These are phyloP conservation scores for Ophioninae sp. DNA, from an alignment of 2,888 invertebrate genomes.

Conservation along the genomic window DNA sequence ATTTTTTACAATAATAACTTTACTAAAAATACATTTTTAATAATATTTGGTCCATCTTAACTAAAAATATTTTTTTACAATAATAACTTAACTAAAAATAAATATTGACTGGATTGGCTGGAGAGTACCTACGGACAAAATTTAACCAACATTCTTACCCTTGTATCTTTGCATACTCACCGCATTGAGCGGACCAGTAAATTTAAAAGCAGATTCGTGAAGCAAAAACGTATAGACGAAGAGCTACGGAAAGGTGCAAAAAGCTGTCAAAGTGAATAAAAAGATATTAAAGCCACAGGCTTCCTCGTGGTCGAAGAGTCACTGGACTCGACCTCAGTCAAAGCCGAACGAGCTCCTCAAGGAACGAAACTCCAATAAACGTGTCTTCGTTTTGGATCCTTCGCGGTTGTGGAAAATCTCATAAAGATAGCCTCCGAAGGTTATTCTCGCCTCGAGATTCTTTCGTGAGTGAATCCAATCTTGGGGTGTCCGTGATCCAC, in stretches of 20 bases:
- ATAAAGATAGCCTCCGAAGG: slow-evolving; percentile 1
- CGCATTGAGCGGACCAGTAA: not conserved
- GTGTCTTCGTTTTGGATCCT: slow-evolving; percentile 5
- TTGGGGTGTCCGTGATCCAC: slow-evolving; percentile 22
- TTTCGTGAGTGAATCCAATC: slow-evolving; percentile 34
- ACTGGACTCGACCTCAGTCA: slow-evolving; percentile 70
- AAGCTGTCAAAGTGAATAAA: not conserved
- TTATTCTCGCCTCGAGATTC: slow-evolving; percentile 1
- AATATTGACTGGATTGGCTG: not conserved
- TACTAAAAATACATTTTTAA: no score
- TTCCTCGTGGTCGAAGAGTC: slow-evolving; percentile 81
- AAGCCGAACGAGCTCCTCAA: not conserved
- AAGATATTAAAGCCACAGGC: slow-evolving; percentile 15
- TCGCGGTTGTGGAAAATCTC: not conserved
- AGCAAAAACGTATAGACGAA: not conserved
- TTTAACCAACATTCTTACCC: not conserved
- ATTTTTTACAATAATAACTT: not conserved
- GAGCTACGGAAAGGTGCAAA: not conserved
- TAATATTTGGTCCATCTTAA: no score
- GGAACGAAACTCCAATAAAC: slow-evolving; percentile 6
- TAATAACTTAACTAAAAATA: not conserved
- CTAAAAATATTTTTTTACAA: not conserved
- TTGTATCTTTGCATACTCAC: not conserved
- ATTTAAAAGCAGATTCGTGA: not conserved
- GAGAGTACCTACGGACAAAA: not conserved